Conservation (phyloP, 2,888 invertebrate genomes). For the Drosophila prolongata region DNA sequence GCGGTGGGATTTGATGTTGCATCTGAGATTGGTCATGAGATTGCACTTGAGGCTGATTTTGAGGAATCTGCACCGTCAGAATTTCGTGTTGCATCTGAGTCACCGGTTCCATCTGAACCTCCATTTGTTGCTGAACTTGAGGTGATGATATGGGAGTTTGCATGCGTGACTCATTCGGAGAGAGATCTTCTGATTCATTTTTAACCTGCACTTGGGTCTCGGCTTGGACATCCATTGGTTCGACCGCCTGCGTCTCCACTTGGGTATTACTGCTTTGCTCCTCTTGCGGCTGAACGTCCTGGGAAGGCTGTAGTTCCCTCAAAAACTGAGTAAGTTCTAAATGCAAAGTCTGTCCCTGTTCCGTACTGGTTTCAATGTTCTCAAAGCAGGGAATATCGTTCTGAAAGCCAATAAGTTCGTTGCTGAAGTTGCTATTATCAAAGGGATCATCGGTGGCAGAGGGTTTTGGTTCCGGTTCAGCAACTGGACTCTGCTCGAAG, state of each 20-base stretch:
- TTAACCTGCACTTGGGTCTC: background rate
- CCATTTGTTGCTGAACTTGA: background rate
- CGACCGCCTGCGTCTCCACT: background rate
- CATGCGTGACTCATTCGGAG: background rate
- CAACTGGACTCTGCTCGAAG: constrained; percentile 42
- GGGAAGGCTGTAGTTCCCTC: constrained; percentile 63
- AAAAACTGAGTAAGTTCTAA: constrained; percentile 69
- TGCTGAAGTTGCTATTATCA: constrained; percentile 71
- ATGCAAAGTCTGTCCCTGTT: constrained; percentile 56
- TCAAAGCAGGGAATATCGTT: constrained; percentile 82
- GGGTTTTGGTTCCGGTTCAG: constrained; percentile 5
- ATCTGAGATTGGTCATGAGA: constrained; percentile 1
- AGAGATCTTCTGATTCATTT: background rate
- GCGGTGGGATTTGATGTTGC: constrained; percentile 7
- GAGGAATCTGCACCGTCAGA: background rate
- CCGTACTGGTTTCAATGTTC: constrained; percentile 66
- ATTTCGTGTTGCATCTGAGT: constrained; percentile 20
- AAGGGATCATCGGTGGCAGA: constrained; percentile 45
- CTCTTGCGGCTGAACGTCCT: background rate
- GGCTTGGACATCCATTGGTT: background rate
- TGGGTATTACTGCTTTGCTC: background rate
- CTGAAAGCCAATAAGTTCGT: constrained; percentile 80
- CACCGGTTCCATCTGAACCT: constrained; percentile 8
- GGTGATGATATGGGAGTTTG: constrained; percentile 7
- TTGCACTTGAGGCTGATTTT: constrained; percentile 13